Conservation (phyloP, 2,797 vertebrate species). For the Premnoplex brunnescens region DNA sequence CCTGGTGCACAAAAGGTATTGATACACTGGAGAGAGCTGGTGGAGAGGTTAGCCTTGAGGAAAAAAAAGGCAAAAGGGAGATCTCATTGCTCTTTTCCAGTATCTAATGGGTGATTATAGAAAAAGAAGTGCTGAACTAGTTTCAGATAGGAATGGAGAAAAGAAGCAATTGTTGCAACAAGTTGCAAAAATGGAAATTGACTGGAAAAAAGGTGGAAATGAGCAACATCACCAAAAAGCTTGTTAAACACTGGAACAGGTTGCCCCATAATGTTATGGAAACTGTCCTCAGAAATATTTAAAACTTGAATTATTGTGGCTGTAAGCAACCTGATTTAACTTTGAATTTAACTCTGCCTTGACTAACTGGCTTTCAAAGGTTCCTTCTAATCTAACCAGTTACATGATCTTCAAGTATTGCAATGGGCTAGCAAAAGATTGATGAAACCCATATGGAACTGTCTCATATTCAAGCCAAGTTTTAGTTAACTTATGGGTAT, state of each 20-base stretch:
- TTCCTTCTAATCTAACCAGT: neutral
- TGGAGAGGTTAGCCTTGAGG: neutral
- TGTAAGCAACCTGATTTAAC: neutral
- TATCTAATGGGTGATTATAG: neutral
- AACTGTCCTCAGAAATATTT: neutral
- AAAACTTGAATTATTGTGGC: neutral
- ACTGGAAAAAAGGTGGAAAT: neutral
- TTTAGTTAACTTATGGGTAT: neutral
- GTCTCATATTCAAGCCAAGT: neutral
- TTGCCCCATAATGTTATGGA: neutral
- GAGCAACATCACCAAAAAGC: neutral
- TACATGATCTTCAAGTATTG: neutral
- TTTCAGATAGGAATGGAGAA: neutral
- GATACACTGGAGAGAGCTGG: neutral
- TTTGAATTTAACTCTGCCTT: neutral
- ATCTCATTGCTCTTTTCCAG: neutral
- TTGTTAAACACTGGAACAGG: neutral
- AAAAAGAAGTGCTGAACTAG: neutral
- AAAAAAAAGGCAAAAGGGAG: neutral
- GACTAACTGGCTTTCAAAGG: neutral
- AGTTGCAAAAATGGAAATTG: neutral
- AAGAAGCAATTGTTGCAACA: neutral
- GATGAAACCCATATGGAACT: neutral
- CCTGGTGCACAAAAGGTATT: neutral
- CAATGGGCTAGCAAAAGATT: neutral